Conservation (phyloP, 30 jellyfish, hydroid and myxozoan species). For the Calvadosia cruxmelitensis region DNA sequence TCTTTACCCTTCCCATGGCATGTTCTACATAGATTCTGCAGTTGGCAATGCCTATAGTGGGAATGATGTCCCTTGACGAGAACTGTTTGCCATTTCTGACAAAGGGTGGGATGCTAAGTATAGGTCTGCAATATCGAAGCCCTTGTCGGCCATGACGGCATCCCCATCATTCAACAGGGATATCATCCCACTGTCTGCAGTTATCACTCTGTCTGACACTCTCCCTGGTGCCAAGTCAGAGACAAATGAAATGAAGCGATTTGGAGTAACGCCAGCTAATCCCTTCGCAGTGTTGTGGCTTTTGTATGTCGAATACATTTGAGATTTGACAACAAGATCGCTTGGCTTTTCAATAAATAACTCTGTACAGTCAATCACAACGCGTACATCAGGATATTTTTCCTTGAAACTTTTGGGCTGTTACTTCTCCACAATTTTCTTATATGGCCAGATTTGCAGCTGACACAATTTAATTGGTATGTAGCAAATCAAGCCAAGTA, state of each 20-base stretch:
- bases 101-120: conserved; percentile 31
- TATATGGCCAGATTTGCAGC: neutral
- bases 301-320: conserved; percentile 27
- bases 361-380: conserved; percentile 39
- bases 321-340: conserved; percentile 22
- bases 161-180: conserved; percentile 25
- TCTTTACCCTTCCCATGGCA: conserved; percentile 26
- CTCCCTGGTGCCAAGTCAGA: conserved; percentile 33
- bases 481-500: neutral
- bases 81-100: conserved; percentile 22
- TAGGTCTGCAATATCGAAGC: conserved; percentile 22
- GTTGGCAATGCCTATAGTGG: conserved; percentile 26
- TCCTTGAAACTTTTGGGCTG: neutral
- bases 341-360: conserved; percentile 30
- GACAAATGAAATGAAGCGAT: conserved; percentile 22
- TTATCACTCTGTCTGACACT: conserved; percentile 32
- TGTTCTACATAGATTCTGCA: conserved; percentile 20
- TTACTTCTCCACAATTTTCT: neutral
- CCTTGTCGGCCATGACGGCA: conserved; percentile 43
- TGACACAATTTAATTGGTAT: too few species aligned
- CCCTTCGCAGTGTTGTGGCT: conserved; percentile 42
- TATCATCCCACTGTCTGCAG: conserved; percentile 15
- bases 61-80: conserved; percentile 35
- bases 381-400: neutral
- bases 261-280: conserved; percentile 32